A percentile compares a stretch with the other conserved stretches of the same genome.
phyloP scores from a whole-genome alignment of 2,113 vertebrate genomes.

The Uropsilus gracilis region DNA sequence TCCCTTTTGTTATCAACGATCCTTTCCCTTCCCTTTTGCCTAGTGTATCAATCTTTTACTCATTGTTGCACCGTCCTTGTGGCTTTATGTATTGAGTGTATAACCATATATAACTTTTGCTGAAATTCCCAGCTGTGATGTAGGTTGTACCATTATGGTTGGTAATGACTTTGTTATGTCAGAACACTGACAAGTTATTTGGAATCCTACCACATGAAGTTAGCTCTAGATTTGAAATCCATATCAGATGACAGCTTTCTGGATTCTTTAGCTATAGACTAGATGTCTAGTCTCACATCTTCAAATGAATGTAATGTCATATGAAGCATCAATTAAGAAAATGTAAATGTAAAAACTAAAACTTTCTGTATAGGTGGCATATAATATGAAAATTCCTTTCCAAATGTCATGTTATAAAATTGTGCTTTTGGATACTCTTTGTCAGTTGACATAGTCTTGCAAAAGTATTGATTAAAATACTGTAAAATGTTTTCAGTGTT shows the following conservation, averaged over 20 bases:
- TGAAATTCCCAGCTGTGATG: neutral
- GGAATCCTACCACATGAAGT: neutral
- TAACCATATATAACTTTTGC: neutral
- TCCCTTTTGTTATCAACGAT: neutral
- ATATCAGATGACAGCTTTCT: neutral
- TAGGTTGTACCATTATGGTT: neutral
- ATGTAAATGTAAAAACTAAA: neutral
- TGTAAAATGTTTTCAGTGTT: neutral
- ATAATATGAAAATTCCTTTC: constrained; percentile 29
- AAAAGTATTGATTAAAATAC: constrained; percentile 15
- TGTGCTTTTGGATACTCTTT: neutral
- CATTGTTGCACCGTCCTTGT: neutral
- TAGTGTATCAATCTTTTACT: neutral
- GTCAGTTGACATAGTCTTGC: neutral
- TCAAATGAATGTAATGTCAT: neutral
- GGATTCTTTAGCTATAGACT: neutral
- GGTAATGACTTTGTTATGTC: neutral
- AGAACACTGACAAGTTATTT: neutral
- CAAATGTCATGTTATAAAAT: neutral
- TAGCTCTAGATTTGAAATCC: neutral
- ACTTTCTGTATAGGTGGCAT: neutral
- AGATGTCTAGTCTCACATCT: neutral
- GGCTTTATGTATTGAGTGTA: neutral
- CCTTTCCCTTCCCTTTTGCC: neutral
- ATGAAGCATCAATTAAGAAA: neutral